phyloP scores from a whole-genome alignment of 2,113 vertebrate species.

The Cnemophilus loriae region DNA sequence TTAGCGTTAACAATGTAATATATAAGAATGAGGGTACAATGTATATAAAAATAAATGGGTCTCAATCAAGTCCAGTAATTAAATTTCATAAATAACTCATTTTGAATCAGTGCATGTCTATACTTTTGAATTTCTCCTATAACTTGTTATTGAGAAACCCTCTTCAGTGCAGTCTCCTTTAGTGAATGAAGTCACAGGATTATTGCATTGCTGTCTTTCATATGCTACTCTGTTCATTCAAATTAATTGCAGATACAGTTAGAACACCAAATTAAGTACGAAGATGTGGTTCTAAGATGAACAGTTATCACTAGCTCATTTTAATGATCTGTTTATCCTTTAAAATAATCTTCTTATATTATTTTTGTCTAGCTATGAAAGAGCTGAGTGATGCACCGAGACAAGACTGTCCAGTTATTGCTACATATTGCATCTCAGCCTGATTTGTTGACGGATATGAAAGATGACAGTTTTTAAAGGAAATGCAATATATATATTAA shows the following conservation, averaged over 20 bases:
- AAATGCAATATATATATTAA: not conserved
- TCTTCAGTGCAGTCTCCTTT: not conserved
- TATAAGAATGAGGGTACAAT: not conserved
- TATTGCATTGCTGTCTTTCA: not conserved
- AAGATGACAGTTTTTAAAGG: not conserved
- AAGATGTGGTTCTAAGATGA: not conserved
- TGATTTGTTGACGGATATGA: slow-evolving; percentile 21
- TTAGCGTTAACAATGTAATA: not conserved
- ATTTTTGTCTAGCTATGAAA: not conserved
- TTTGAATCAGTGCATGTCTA: not conserved
- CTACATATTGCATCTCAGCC: not conserved
- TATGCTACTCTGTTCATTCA: not conserved
- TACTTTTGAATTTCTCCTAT: not conserved
- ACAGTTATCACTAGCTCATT: not conserved
- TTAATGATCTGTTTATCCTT: slow-evolving; percentile 7
- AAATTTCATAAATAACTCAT: not conserved
- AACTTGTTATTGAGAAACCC: not conserved
- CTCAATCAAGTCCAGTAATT: not conserved
- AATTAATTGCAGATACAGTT: not conserved
- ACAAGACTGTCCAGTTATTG: slow-evolving; percentile 1
- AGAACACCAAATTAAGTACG: not conserved
- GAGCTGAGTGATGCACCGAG: not conserved
- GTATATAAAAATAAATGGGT: not conserved
- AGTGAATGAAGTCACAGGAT: not conserved
- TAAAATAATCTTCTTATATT: not conserved